phyloP scores from a whole-genome alignment of 2,888 invertebrate species.

The Taphrorychus bicolor region DNA sequence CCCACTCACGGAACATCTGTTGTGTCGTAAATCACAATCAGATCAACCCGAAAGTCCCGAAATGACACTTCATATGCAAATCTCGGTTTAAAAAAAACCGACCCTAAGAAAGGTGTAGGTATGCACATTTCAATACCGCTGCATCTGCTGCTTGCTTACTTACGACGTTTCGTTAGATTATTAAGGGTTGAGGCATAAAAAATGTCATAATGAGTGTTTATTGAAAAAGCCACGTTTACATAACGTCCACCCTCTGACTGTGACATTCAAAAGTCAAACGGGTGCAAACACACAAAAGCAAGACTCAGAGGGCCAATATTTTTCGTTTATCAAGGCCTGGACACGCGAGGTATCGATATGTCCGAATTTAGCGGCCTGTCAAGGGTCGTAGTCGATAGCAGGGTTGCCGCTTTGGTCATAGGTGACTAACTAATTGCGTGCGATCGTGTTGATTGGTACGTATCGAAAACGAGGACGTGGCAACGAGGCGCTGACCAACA shows the following conservation, averaged over 20 bases:
- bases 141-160: conserved; percentile 6
- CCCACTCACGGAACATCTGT: conserved; percentile 18
- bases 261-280: conserved; percentile 30
- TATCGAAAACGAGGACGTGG: neutral
- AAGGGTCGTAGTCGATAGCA: conserved; percentile 24
- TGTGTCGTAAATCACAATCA: conserved; percentile 27
- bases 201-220: neutral
- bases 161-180: neutral
- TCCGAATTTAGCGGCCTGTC: conserved; percentile 39
- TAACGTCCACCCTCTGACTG: neutral
- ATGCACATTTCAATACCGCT: neutral
- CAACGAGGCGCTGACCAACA: conserved; percentile 1
- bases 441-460: neutral
- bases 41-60: conserved; percentile 28
- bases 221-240: neutral
- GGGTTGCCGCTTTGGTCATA: conserved; percentile 15
- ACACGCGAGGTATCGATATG: conserved; percentile 42
- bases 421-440: too few species aligned
- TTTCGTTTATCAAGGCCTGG: conserved; percentile 38
- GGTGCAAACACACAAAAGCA: conserved; percentile 23
- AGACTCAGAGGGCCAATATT: conserved; percentile 39
- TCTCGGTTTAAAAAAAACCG: conserved; percentile 7
- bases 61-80: conserved; percentile 35
- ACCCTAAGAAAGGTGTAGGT: conserved; percentile 12
- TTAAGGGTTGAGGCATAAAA: neutral